These are phyloP conservation scores for Clarias laeviceps DNA, from an alignment of 2,797 vertebrate genomes.

Conservation along the genomic window DNA sequence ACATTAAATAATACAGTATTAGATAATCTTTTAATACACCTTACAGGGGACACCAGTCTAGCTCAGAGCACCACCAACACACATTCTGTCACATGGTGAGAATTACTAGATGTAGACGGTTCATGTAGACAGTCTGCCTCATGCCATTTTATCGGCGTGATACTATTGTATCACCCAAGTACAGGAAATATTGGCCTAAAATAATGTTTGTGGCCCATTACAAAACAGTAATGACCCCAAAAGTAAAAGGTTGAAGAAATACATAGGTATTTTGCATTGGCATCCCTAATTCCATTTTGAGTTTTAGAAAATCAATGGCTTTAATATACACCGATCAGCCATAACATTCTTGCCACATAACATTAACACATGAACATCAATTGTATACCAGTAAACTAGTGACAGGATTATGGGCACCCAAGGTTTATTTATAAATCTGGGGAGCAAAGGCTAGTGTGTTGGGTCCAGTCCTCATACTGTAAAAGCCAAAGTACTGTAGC, in stretches of 20 bases:
- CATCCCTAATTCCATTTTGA: neutral
- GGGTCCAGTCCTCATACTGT: too few relatives aligned
- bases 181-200: neutral
- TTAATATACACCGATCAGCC: neutral
- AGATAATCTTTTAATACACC: too few relatives aligned
- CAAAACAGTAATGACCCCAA: neutral
- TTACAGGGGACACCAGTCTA: neutral
- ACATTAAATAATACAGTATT: too few relatives aligned
- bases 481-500: too few relatives aligned
- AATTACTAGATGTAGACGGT: neutral
- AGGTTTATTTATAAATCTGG: too few relatives aligned
- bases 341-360: too few relatives aligned
- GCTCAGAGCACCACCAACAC: neutral
- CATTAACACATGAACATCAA: too few relatives aligned
- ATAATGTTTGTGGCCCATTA: neutral
- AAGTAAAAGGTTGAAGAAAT: too few relatives aligned
- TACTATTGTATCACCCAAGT: neutral
- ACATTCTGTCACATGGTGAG: neutral
- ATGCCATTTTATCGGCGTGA: neutral
- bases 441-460: too few relatives aligned
- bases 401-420: too few relatives aligned
- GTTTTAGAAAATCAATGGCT: neutral
- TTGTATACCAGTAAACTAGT: too few relatives aligned
- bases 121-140: neutral
- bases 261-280: neutral